A percentile compares a stretch with the other conserved stretches of the same genome.
These are phyloP conservation scores for Myripristis murdjan DNA, from an alignment of 2,797 vertebrate species.

Conservation along the genomic window DNA sequence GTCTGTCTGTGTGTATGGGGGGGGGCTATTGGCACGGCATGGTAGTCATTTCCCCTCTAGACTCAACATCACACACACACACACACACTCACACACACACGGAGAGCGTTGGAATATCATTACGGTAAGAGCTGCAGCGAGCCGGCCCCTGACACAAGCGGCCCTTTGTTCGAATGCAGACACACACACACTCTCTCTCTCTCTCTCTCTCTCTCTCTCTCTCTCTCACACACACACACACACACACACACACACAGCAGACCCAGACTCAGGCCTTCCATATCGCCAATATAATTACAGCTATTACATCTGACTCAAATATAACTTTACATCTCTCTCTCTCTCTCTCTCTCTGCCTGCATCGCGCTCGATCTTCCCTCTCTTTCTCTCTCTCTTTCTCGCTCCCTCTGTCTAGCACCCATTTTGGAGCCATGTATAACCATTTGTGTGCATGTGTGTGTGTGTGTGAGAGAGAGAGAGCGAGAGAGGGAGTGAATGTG, in stretches of 20 bases:
- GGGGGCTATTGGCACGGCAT: conserved; percentile 71
- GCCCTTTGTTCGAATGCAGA: conserved; percentile 81
- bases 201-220: conserved; percentile 47
- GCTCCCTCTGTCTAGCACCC: conserved; percentile 45
- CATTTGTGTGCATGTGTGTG: conserved; percentile 26
- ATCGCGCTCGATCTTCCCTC: conserved; percentile 29
- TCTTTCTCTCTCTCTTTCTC: conserved; percentile 40
- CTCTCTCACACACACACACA: conserved; percentile 41
- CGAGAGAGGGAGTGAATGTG: too few species aligned
- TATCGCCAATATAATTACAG: conserved; percentile 85
- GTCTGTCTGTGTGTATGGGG: conserved; percentile 22
- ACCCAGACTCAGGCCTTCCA: conserved; percentile 79
- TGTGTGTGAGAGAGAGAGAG: conserved; percentile 51
- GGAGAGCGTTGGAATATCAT: conserved; percentile 83
- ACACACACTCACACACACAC: conserved; percentile 54
- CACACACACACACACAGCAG: conserved; percentile 39
- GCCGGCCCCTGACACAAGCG: conserved; percentile 82
- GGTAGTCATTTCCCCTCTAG: conserved; percentile 84
- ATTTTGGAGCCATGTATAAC: conserved; percentile 62
- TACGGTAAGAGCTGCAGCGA: conserved; percentile 82
- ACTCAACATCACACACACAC: conserved; percentile 81
- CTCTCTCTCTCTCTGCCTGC: conserved; percentile 28
- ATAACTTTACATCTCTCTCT: conserved; percentile 78
- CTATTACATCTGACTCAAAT: conserved; percentile 85
- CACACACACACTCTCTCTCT: conserved; percentile 47